Evolutionary conservation across 2,797 vertebrate genomes (phyloP).

Genomic region (Sardinella longiceps): DNA sequence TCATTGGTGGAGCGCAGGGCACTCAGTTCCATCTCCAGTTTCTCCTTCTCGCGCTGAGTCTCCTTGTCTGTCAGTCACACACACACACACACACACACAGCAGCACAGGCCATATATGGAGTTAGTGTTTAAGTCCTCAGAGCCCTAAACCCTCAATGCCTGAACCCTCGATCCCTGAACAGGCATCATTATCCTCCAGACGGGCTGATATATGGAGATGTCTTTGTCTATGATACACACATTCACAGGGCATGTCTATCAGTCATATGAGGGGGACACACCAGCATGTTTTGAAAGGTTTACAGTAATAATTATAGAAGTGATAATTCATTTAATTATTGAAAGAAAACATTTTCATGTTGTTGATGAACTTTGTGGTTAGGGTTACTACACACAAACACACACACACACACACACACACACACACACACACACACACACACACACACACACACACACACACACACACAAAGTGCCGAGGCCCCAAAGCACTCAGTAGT

Average conservation of each 20-base stretch:
- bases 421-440: too few relatives aligned
- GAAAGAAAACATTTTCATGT: background rate
- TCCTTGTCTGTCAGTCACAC: slow-evolving; percentile 84
- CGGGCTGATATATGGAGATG: too few relatives aligned
- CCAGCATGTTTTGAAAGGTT: background rate
- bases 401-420: too few relatives aligned
- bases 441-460: too few relatives aligned
- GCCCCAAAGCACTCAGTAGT: background rate
- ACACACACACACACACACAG: too few relatives aligned
- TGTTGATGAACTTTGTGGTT: background rate
- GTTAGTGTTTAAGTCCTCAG: too few relatives aligned
- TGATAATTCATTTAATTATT: background rate
- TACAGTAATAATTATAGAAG: too few relatives aligned
- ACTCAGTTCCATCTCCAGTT: slow-evolving; percentile 90
- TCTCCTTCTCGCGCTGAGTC: slow-evolving; percentile 91
- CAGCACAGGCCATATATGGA: background rate
- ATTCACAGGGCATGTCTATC: background rate
- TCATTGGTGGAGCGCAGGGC: slow-evolving; percentile 89
- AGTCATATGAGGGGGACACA: background rate
- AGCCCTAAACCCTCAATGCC: too few relatives aligned
- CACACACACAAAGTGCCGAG: too few relatives aligned
- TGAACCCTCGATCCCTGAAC: too few relatives aligned
- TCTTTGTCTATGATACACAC: background rate
- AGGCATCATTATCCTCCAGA: too few relatives aligned
- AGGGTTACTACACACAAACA: too few relatives aligned